A percentile compares a stretch with the other conserved stretches of the same genome.
Evolutionary conservation across 2,797 vertebrate species (phyloP).

Genomic region (Pelochelys cantorii): DNA sequence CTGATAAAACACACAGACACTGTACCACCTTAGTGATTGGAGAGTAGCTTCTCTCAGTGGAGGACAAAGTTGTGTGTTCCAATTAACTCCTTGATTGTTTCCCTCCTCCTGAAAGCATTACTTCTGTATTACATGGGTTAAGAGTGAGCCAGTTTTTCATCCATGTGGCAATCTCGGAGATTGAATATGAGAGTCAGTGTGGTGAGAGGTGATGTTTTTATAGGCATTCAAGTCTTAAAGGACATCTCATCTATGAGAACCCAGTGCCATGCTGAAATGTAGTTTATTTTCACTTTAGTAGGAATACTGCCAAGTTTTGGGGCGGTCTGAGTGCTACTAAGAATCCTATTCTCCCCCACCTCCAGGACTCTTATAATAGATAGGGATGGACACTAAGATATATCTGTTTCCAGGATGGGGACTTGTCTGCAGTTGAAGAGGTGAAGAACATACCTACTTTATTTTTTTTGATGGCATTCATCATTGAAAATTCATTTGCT

Average conservation of each 20-base stretch:
- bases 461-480: constrained; percentile 10
- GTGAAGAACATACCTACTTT: neutral
- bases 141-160: neutral
- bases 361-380: neutral
- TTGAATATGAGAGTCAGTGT: neutral
- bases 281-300: neutral
- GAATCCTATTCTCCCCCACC: neutral
- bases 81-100: neutral
- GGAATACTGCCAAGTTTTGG: neutral
- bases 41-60: neutral
- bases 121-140: neutral
- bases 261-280: neutral
- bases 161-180: neutral
- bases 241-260: neutral
- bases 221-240: neutral
- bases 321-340: neutral
- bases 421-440: neutral
- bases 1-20: neutral
- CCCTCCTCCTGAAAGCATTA: neutral
- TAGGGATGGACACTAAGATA: neutral
- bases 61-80: neutral
- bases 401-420: neutral
- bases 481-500: neutral
- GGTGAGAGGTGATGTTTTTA: neutral
- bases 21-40: neutral